Base-by-base conservation (phyloP, 2,113 vertebrate genomes). In the Ramphastos sulfuratus region DNA sequence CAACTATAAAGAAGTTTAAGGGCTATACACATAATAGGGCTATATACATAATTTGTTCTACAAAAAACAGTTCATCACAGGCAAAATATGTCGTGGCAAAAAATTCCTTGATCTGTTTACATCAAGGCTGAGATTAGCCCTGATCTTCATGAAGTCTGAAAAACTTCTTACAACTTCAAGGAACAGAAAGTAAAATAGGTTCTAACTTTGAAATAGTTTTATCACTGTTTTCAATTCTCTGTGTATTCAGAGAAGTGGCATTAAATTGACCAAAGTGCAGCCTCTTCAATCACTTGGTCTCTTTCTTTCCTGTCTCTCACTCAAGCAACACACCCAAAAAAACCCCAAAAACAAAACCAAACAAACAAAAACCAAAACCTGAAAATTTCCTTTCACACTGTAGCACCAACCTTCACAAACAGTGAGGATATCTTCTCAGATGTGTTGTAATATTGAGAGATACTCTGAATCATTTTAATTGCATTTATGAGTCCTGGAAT, bases 361-460 rank as follows among this genome's bases (percentile, higher is more conserved):
- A 44, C 14, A 44, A 14, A 44, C 14, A 44, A 14, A 44, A 44
- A 44, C 15, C 11, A 10, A 42, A 44, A 14, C 42, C 42, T 44
- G 14, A 44, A 44, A 15, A 44, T 44, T 44, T 42, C 42, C 44
- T 55, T 91, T 82, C 15, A 19, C 1, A 0, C 5, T 28, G 18
- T 50, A 39, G 31, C 17, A 97, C 97, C 46, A 83, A 99, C 99
- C 98, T 99, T 99, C 76, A 99, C 98, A 97, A 99, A 99, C 44
- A 99, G 96, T 0, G 98, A 99, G 3, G 99, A 99, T 87, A 99
- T 98, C 94, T 98, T 99, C 91, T 99, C 99, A 27, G 99, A 99
- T 4, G 99, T 99, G 90, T 99, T 99, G 79, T 99, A 99, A 95
- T 99, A 98, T 72, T 94, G 98, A 76, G 99, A 99, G 82, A 99